phyloP scores from a whole-genome alignment of 2,888 invertebrate genomes.

The Agapostemon virescens region DNA sequence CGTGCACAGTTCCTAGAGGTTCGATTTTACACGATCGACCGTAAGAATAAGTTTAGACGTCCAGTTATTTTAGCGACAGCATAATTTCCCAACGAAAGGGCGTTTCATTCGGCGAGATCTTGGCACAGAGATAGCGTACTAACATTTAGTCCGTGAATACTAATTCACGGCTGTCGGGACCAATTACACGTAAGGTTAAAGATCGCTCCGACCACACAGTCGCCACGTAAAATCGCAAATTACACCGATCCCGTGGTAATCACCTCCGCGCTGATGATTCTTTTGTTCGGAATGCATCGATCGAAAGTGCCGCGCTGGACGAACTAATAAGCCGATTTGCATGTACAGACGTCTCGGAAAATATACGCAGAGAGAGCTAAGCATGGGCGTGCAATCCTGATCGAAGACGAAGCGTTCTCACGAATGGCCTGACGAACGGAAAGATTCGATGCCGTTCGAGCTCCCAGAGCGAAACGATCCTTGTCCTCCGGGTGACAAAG shows the following conservation, averaged over 20 bases:
- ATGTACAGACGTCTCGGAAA: background rate
- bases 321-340: background rate
- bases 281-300: constrained; percentile 35
- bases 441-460: constrained; percentile 22
- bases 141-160: background rate
- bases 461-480: constrained; percentile 34
- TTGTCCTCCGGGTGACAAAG: constrained; percentile 32
- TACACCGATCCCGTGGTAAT: constrained; percentile 38
- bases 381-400: background rate
- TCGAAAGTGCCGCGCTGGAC: background rate
- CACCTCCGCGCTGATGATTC: constrained; percentile 38
- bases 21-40: too few relatives aligned
- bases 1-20: too few relatives aligned
- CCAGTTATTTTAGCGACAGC: background rate
- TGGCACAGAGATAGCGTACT: background rate
- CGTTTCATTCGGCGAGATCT: background rate
- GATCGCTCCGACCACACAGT: constrained; percentile 39
- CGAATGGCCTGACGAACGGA: constrained; percentile 16
- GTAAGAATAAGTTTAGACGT: too few relatives aligned
- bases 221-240: constrained; percentile 47
- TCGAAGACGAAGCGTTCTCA: constrained; percentile 17
- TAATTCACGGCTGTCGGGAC: constrained; percentile 15
- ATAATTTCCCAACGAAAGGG: too few relatives aligned
- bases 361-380: background rate
- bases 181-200: constrained; percentile 42